These are phyloP conservation scores for Agraylea sexmaculata DNA, from an alignment of 1,140 invertebrate species.

Conservation along the genomic window DNA sequence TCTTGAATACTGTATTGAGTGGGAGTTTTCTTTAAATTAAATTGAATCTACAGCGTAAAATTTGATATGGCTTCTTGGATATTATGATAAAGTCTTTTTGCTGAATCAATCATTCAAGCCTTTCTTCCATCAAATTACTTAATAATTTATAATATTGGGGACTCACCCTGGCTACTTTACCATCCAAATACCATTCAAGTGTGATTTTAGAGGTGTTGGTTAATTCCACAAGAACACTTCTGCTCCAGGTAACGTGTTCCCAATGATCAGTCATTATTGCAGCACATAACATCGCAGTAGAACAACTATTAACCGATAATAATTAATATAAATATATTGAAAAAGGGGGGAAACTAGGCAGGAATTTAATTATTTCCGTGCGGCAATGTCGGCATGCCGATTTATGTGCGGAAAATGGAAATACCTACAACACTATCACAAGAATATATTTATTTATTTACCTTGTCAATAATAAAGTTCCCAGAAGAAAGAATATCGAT, in stretches of 20 bases:
- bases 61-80: too few relatives aligned
- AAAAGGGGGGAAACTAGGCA: neutral
- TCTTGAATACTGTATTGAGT: too few relatives aligned
- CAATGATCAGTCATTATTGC: conserved; percentile 79
- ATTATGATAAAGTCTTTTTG: neutral
- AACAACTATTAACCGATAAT: conserved; percentile 27
- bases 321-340: conserved; percentile 1
- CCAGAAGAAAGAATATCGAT: conserved; percentile 36
- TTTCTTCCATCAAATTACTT: conserved; percentile 14
- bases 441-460: conserved; percentile 19
- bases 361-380: neutral
- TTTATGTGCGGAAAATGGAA: neutral
- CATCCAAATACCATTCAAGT: conserved; percentile 54
- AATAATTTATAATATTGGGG: neutral
- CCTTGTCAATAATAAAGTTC: conserved; percentile 37
- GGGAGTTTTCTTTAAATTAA: too few relatives aligned
- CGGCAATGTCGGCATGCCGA: neutral
- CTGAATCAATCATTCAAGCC: conserved; percentile 2
- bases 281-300: conserved; percentile 62
- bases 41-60: too few relatives aligned
- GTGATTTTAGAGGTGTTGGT: conserved; percentile 41
- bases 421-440: neutral
- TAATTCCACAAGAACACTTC: conserved; percentile 38
- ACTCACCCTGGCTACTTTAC: conserved; percentile 46
- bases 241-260: conserved; percentile 71